Base-by-base conservation (phyloP, 37 sponge, comb jelly and placozoan genomes). In the Geodia barretti region DNA sequence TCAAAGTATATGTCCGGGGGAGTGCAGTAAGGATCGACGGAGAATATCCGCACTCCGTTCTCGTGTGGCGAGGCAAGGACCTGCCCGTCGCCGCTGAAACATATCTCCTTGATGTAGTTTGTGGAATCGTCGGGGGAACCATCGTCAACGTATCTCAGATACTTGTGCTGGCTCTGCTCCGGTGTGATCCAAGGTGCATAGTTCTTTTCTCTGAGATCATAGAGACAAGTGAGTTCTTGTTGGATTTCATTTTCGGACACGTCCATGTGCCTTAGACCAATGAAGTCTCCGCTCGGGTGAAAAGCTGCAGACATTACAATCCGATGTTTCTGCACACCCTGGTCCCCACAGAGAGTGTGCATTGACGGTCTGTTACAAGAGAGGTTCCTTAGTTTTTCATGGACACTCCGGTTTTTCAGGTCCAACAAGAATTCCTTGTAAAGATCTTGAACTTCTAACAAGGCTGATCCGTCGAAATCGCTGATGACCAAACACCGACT, bases 91-190 rank as follows among this genome's bases (percentile, higher is more conserved):
- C 34, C 21, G 34, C 86, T 84, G 29, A 85, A 84, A 25, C 31
- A 73, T 3, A 84, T 69, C 77, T 90, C 90, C 41, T 90, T 90
- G 62, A 90, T 85, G 60, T 47, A 64, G 32, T 90, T 77, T 0
- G 43, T 7, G 28, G 86, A 23, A 14, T 78, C 78, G 33, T 62
- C 71, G 1, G 39, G 41, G n/a, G 74, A 78, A 2, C 3, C 1
- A 58, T 88, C 89, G 34, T 82, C 84, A 64, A 72, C 47, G 60
- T 72, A 73, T 47, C 78, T 72, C 62, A 88, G 36, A 33, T 83
- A 83, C 3, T 72, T 78, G 7, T 8, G 21, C 14, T 78, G 31
- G 28, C 0, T 14, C 33, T 83, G 39, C 0, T 72, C 39, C 31
- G 63, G n/a, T 17, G 68, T 23, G 23, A 30, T 2, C 0, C 36